Base-by-base conservation (phyloP, 1,140 invertebrate genomes). In the Nilaparvata lugens region DNA sequence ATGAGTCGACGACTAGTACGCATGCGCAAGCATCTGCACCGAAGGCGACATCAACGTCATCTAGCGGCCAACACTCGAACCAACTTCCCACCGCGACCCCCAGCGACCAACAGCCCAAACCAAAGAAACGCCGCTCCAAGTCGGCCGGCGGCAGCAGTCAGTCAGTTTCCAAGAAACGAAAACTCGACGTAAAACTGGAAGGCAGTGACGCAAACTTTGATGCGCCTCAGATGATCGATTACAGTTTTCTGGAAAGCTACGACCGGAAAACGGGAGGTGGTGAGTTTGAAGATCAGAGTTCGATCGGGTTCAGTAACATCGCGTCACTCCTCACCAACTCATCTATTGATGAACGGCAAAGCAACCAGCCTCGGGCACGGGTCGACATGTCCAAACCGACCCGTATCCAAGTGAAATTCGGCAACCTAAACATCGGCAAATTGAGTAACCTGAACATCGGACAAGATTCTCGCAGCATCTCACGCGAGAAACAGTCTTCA, bases 131-230 rank as follows among this genome's bases (percentile, higher is more conserved):
- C 25, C 69, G 72, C 40, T 71, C 67, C 38, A 74, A 74, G 61
- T 66, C 66, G 23, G 73, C 69, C 54, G 77, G 76, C 63, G 71
- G 75, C 43, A 76, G 76, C 62, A 77, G 75, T 65, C 75, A 76
- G 16, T 57, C 70, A 65, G 31, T 6, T 1, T 55, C 58, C 6
- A 69, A 71, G 45, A 74, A 75, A 58, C 78, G 75, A 61, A 74
- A 70, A 19, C 81, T 76, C 76, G 25, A 69, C 71, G 2, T 78
- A 80, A 59, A 76, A 61, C 23, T 24, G 19, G 18, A 61, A 48
- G 31, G 42, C 2, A 23, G 13, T 31, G 42, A 60, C 23, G 42
- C 56, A 9, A 42, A 38, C 19, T 54, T 40, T 21, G 54, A 60
- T 52, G 59, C 53, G 5, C 52, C 59, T 18, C 59, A 60, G 31